A percentile compares a stretch with the other conserved stretches of the same genome.
Evolutionary conservation across 2,113 vertebrate genomes (phyloP).

Genomic region (Kryptolebias marmoratus): DNA sequence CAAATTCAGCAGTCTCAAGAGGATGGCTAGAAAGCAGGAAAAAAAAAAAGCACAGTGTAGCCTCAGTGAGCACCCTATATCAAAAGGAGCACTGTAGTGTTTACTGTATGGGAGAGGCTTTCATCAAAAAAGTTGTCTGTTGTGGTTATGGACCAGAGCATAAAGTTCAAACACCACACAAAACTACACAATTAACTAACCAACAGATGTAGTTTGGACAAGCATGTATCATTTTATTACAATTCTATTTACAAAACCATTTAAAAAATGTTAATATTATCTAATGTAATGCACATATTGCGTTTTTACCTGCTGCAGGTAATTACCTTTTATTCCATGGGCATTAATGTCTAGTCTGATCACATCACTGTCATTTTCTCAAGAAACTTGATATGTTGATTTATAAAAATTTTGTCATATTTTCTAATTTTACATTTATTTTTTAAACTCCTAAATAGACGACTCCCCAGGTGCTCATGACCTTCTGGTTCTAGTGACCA

Average conservation of each 20-base stretch:
- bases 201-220: neutral
- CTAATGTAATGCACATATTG: too few relatives aligned
- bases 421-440: too few relatives aligned
- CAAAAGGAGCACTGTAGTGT: slow-evolving; percentile 18
- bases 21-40: slow-evolving; percentile 30
- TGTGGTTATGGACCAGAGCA: neutral
- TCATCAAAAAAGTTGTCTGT: slow-evolving; percentile 21
- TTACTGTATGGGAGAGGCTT: slow-evolving; percentile 29
- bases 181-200: neutral
- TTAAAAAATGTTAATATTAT: too few relatives aligned
- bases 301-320: too few relatives aligned
- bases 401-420: too few relatives aligned
- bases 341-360: too few relatives aligned
- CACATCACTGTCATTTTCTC: too few relatives aligned
- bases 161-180: neutral
- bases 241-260: neutral
- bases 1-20: slow-evolving; percentile 49
- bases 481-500: too few relatives aligned
- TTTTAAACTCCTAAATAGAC: too few relatives aligned
- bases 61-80: slow-evolving; percentile 36
- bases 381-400: too few relatives aligned
- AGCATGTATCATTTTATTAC: neutral
- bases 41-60: slow-evolving; percentile 28
- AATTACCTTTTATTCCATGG: too few relatives aligned
- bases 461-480: too few relatives aligned